These are phyloP conservation scores for Chrysolina oricalcia DNA, from an alignment of 2,888 invertebrate genomes.

Conservation along the genomic window DNA sequence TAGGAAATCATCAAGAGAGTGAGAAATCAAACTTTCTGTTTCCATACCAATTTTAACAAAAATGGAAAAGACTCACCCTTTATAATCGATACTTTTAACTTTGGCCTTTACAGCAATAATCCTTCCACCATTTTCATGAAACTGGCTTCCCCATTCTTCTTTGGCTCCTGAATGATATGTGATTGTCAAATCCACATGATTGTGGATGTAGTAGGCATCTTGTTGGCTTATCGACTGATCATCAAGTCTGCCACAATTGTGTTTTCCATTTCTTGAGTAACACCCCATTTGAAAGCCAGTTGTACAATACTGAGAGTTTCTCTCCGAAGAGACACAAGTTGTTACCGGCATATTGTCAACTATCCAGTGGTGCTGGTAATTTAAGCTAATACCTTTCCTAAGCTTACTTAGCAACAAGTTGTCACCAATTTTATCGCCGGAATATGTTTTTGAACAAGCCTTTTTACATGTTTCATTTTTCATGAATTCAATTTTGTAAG, in stretches of 20 bases:
- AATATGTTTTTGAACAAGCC: constrained; percentile 83
- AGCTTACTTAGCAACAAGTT: constrained; percentile 82
- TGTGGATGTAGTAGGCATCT: constrained; percentile 93
- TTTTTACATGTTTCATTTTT: constrained; percentile 79
- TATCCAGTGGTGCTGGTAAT: constrained; percentile 99
- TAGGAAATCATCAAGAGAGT: background rate
- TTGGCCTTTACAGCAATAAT: constrained; percentile 87
- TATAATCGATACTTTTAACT: constrained; percentile 68
- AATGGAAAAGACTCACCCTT: constrained; percentile 57
- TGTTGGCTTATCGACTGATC: constrained; percentile 63
- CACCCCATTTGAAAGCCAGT: constrained; percentile 98
- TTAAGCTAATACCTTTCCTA: constrained; percentile 91
- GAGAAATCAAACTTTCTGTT: background rate
- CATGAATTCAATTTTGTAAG: constrained; percentile 90
- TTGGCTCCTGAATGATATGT: constrained; percentile 92
- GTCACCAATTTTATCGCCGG: constrained; percentile 76
- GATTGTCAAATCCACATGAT: constrained; percentile 95
- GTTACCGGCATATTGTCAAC: constrained; percentile 99
- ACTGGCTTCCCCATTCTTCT: constrained; percentile 90
- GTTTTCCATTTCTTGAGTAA: constrained; percentile 64
- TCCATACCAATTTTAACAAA: background rate
- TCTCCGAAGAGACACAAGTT: constrained; percentile 85
- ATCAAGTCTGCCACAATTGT: constrained; percentile 60
- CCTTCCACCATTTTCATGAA: constrained; percentile 88
- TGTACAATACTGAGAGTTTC: constrained; percentile 87